Base-by-base conservation (phyloP, 2,113 vertebrate genomes). In the Marmota monax region DNA sequence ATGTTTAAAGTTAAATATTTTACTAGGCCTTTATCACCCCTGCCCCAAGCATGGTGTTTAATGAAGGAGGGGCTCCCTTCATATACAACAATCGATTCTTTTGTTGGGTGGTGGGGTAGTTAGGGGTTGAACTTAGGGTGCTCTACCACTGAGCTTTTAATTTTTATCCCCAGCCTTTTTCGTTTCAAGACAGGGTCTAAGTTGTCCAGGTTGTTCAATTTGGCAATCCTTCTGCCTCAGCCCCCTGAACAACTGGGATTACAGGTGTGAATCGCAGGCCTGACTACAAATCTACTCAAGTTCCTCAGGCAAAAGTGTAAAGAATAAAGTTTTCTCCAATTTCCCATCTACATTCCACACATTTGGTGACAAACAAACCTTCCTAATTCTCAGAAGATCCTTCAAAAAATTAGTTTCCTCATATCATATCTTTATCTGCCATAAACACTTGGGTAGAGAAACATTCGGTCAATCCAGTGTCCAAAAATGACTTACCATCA, bases 321-420 rank as follows among this genome's bases (percentile, higher is more conserved):
- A 65, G 13, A 72, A 53, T 56, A n/a, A 20, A 48, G 10, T 34
- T 32, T 69, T 67, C 76, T 67, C 58, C 70, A 39, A 39, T 13
- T 61, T 56, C 39, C 42, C 32, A 14, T 48, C 56, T 51, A 37
- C 4, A 72, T 25, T 56, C 48, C 61, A 79, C 42, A 25, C 20
- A 39, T 61, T 53, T 45, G 39, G 63, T 20, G 6, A 1, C 18
- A 78, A 82, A 56, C 25, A 76, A 82, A 80, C 34, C 39, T 45
- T 67, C 56, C 63, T 88, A 58, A 70, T 27, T 88, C 56, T 96
- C 89, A 94, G 22, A 12, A 37, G 23, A 37, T 65, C 37, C 56
- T 90, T 89, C 39, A 51, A 58, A 87, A 83, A 74, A 11, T 61
- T 90, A 80, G 87, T 76, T 67, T 89, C 61, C 32, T 80, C 32